Evolutionary conservation across 2,888 invertebrate species (phyloP), one percentile per base, ranked within the genome.

Genomic region (Baccha elongata): DNA sequence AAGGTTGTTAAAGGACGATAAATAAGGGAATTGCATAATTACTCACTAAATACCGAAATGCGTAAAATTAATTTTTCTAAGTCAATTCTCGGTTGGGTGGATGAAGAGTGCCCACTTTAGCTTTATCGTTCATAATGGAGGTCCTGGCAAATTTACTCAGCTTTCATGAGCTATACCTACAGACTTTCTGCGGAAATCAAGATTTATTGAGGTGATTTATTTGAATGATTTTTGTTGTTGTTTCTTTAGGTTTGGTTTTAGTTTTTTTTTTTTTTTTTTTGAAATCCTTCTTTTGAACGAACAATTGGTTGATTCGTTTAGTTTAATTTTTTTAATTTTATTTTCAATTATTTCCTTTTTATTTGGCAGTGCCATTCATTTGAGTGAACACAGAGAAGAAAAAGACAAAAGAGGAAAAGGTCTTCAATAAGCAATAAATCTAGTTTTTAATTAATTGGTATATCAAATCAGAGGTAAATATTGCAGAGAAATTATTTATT

Each of bases 171-270:
- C 7, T 7, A 32, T 6, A 8, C 7, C 29, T 32, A 64, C 72
- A 62, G 72, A 73, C 78, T 78, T 83, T 64, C 29, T 32, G 68
- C 72, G 67, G 72, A 73, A 83, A 83, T 83, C 68, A 78, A 68
- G 83, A 78, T 83, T 83, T 83, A 83, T 83, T 55, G 78, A 68
- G 78, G 78, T 83, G 78, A 83, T 83, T 83, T 83, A 83, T 83
- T 76, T 72, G 71, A 53, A 53, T 50, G 37, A 50, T 60, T 76
- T 65, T 75, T 71, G 13, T 71, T 8, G 52, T 40, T 35, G 26
- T 58, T 11, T 15, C 55, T 21, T 21, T 11, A 26, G 29, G 35
- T 3, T 19, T 55, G n/a, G 26, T 46, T 32, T 46, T 1, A 10
- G 21, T 50, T 44, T 55, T 23, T 19, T 42, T 48, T 32, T 48